Evolutionary conservation across 2,797 vertebrate species (phyloP).

Genomic region (Pangasius macronema): DNA sequence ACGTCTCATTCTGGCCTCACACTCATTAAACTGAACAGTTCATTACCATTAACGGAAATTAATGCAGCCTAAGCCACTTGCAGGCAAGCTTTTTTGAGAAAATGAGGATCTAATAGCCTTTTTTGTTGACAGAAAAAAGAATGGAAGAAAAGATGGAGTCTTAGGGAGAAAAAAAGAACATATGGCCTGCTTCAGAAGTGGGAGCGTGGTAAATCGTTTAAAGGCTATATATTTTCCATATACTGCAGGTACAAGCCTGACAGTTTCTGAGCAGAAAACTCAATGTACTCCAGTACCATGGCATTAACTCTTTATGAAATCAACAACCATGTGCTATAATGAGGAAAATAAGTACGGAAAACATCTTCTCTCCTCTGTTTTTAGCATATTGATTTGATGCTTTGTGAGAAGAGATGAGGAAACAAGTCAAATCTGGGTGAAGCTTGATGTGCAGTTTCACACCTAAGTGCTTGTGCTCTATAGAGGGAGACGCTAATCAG

Average conservation of each 20-base stretch:
- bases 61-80: conserved; percentile 47
- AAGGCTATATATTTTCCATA: conserved; percentile 33
- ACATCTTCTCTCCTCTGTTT: conserved; percentile 36
- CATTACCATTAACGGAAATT: conserved; percentile 55
- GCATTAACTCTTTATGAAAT: conserved; percentile 19
- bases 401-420: conserved; percentile 45
- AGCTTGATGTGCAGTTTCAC: conserved; percentile 10
- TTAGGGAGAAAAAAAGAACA: conserved; percentile 7
- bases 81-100: conserved; percentile 40
- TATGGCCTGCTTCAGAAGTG: conserved; percentile 20
- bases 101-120: conserved; percentile 29
- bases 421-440: conserved; percentile 46
- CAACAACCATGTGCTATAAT: conserved; percentile 36
- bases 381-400: conserved; percentile 40
- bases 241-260: conserved; percentile 13
- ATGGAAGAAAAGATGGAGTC: not conserved
- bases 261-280: conserved; percentile 11
- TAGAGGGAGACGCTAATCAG: conserved; percentile 28
- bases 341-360: conserved; percentile 29
- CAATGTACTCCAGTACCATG: not conserved
- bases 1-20: conserved; percentile 34
- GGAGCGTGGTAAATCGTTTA: conserved; percentile 38
- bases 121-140: conserved; percentile 9
- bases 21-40: conserved; percentile 57
- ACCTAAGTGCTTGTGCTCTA: conserved; percentile 15